A percentile compares a stretch with the other conserved stretches of the same genome.
phyloP scores from a whole-genome alignment of 1,140 invertebrate species.

The honey bee (Apis mellifera) region Amel_HAv3.1 CM009946.2:4123001-4123500 shows the following conservation, averaged over 20 bases:
- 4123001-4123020: background rate
- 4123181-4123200: slow-evolving; percentile 59
- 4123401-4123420: slow-evolving; percentile 80
- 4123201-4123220: background rate
- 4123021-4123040: no score
- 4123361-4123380: slow-evolving; percentile 71
- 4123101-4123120: no score
- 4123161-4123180: slow-evolving; percentile 59
- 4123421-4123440: slow-evolving; percentile 83
- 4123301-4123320: slow-evolving; percentile 36
- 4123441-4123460: slow-evolving; percentile 82
- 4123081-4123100: no score
- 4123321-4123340: slow-evolving; percentile 51
- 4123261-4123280: slow-evolving; percentile 39
- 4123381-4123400: slow-evolving; percentile 77
- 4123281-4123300: background rate
- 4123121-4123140: no score
- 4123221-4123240: slow-evolving; percentile 71
- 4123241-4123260: slow-evolving; percentile 68
- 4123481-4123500: slow-evolving; percentile 73
- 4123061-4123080: no score
- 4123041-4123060: no score
- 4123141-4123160: slow-evolving; percentile 59
- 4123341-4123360: slow-evolving; percentile 48
- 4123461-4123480: slow-evolving; percentile 82